These are phyloP conservation scores for Phrynocephalus versicolor DNA, from an alignment of 2,113 vertebrate genomes.

Conservation along the genomic window DNA sequence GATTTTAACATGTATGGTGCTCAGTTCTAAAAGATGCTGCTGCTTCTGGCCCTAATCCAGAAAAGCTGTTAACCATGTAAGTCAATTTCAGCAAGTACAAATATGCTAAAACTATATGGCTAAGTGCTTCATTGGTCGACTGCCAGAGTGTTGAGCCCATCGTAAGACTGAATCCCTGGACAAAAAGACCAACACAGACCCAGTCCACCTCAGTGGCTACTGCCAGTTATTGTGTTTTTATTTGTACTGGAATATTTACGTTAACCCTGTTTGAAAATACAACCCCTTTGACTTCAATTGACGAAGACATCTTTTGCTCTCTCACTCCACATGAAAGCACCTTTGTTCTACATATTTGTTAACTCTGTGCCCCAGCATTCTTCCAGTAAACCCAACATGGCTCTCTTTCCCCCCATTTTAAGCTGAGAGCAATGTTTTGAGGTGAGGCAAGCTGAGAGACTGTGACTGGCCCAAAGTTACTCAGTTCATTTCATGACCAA, in stretches of 20 bases:
- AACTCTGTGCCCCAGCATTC: too few species aligned
- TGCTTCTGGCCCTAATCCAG: constrained; percentile 22
- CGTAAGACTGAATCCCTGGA: background rate
- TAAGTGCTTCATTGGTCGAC: background rate
- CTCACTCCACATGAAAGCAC: background rate
- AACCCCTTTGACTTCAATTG: background rate
- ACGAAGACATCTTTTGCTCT: background rate
- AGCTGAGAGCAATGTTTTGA: too few species aligned
- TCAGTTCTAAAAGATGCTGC: background rate
- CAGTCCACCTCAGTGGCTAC: background rate
- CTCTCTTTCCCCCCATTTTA: too few species aligned
- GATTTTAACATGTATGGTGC: background rate
- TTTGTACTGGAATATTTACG: background rate
- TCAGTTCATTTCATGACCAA: too few species aligned
- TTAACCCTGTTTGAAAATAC: background rate
- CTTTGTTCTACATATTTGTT: too few species aligned
- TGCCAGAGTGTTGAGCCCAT: background rate
- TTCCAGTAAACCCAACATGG: too few species aligned
- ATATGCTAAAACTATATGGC: background rate
- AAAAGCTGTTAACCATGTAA: constrained; percentile 9
- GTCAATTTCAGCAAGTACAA: background rate
- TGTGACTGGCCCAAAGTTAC: too few species aligned
- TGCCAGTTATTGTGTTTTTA: background rate
- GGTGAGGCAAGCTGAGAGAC: too few species aligned
- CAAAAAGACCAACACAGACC: background rate